Evolutionary conservation across 2,797 vertebrate genomes (phyloP), one percentile per base, ranked within the genome.

Genomic region (Coendou prehensilis): DNA sequence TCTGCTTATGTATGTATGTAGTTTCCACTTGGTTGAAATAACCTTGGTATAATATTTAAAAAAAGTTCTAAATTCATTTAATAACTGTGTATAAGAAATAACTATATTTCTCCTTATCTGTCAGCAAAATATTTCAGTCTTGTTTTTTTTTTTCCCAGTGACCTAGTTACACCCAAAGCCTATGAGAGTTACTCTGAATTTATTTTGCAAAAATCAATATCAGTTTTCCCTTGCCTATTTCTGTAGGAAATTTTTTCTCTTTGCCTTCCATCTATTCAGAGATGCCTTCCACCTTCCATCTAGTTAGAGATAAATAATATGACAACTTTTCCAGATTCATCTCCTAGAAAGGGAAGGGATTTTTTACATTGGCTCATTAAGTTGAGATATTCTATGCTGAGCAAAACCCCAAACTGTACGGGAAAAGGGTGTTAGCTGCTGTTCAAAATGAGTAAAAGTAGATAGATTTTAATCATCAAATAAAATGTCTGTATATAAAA

Each of bases 181-280:
- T 95, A 0, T 87, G 93, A 96, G 92, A 95, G 56, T 95, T 96
- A 88, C 85, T 96, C 59, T 92, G 95, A 97, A 97, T 97, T 97
- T 97, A 96, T 93, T 97, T 95, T 96, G 84, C 86, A 95, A 94
- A 97, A 97, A 97, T 97, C 95, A 97, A 64, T 97, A 96, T 90
- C 91, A 92, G 88, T 96, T 96, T 96, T 90, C 64, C 52, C 78
- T 90, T 93, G 59, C 30, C 50, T 93, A 54, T 96, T 96, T 95
- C 93, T 95, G 63, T 92, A 95, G 90, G 78, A 92, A 95, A 75
- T 96, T 95, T 95, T 93, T 97, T 95, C 64, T 89, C 59, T 92
- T 81, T 97, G 64, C 78, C 67, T 97, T 96, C 92, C 57, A 93
- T 95, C 76, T 94, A 81, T 41, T 41, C 37, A 41, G 37, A 41